Conservation (phyloP, 2,888 invertebrate species). For the Hipparchia sbordonii region DNA sequence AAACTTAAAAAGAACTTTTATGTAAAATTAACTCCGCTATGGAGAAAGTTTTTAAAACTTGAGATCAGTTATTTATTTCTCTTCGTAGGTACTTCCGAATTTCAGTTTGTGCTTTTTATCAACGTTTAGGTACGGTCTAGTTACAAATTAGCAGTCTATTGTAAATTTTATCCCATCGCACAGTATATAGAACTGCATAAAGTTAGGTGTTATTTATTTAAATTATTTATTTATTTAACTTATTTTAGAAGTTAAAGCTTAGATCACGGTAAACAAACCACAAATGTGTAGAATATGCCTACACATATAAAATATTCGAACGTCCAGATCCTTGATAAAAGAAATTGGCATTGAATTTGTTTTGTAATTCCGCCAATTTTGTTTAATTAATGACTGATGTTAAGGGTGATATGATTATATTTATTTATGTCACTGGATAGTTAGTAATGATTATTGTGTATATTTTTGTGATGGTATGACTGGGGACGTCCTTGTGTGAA, state of each 20-base stretch:
- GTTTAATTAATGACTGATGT: constrained; percentile 76
- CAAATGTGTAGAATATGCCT: constrained; percentile 44
- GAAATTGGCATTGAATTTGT: constrained; percentile 61
- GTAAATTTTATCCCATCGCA: constrained; percentile 54
- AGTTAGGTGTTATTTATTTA: constrained; percentile 62
- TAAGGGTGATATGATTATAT: constrained; percentile 74
- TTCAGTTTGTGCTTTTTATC: constrained; percentile 12
- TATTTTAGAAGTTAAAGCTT: constrained; percentile 74
- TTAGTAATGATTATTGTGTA: constrained; percentile 68
- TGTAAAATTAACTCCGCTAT: not conserved
- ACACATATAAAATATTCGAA: constrained; percentile 42
- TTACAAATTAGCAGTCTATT: constrained; percentile 23
- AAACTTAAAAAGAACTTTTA: not conserved
- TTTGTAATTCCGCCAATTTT: constrained; percentile 69
- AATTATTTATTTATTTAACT: constrained; percentile 78
- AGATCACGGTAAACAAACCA: constrained; percentile 56
- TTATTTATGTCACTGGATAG: constrained; percentile 73
- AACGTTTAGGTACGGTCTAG: constrained; percentile 15
- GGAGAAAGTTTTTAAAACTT: not conserved
- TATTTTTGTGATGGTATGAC: constrained; percentile 70
- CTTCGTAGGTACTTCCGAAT: not conserved
- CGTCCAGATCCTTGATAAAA: constrained; percentile 38
- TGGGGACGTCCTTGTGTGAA: constrained; percentile 82
- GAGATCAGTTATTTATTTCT: not conserved
- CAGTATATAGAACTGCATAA: constrained; percentile 56